Conservation (phyloP, 1,140 invertebrate genomes). For the Megalopta genalis region DNA sequence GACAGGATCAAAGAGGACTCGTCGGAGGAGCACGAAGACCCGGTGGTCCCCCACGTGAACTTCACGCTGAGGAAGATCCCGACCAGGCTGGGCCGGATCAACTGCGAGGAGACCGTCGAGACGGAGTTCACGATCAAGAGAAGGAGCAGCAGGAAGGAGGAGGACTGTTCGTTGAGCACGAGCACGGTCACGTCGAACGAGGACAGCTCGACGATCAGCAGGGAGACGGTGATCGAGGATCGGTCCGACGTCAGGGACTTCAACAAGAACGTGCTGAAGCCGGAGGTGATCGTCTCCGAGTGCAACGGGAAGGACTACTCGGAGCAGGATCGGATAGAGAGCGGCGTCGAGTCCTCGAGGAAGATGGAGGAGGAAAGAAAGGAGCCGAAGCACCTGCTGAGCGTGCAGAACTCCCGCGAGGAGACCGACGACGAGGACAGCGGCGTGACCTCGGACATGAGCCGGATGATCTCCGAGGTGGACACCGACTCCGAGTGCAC, state of each 20-base stretch:
- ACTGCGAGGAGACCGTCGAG: conserved; percentile 12
- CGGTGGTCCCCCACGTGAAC: conserved; percentile 41
- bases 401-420: conserved; percentile 77
- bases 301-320: not conserved
- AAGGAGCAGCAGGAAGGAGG: conserved; percentile 9
- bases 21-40: conserved; percentile 37
- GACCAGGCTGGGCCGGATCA: conserved; percentile 17
- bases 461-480: conserved; percentile 84
- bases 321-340: not conserved
- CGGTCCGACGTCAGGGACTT: not conserved
- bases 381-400: conserved; percentile 64
- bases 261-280: conserved; percentile 9
- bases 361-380: conserved; percentile 1
- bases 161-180: not conserved
- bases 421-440: conserved; percentile 86
- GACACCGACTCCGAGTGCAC: conserved; percentile 84
- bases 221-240: not conserved
- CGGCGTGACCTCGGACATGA: conserved; percentile 86
- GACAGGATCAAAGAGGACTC: not conserved
- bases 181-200: not conserved
- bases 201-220: not conserved
- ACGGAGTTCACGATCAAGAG: conserved; percentile 32
- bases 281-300: conserved; percentile 42
- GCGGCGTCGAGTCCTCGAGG: no score
- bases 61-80: conserved; percentile 50